phyloP scores from a whole-genome alignment of 2,797 vertebrate species.

The Chromobotia macracanthus region DNA sequence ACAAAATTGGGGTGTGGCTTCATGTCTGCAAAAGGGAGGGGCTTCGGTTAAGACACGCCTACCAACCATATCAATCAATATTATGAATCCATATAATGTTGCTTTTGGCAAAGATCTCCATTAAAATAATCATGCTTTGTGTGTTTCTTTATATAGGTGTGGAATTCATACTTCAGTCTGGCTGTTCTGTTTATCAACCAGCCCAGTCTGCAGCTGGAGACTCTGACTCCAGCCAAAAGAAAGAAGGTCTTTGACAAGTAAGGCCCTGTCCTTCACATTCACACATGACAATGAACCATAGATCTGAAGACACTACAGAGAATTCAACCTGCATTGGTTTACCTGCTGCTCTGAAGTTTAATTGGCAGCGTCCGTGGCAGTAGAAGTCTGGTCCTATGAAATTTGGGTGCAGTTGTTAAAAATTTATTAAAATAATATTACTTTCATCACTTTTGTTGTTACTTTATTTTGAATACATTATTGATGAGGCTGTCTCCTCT shows the following conservation, averaged over 20 bases:
- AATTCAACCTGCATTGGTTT: too few species aligned
- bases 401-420: too few species aligned
- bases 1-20: neutral
- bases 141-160: constrained; percentile 80
- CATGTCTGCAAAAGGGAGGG: neutral
- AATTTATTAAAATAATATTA: too few species aligned
- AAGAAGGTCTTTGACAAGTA: constrained; percentile 98
- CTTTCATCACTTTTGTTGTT: too few species aligned
- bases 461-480: too few species aligned
- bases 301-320: neutral
- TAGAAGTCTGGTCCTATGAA: too few species aligned
- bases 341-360: too few species aligned
- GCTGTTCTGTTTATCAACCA: constrained; percentile 98
- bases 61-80: neutral
- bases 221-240: constrained; percentile 86
- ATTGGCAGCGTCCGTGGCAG: too few species aligned
- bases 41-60: neutral
- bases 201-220: constrained; percentile 95
- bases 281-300: neutral
- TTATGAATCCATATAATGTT: neutral
- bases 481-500: too few species aligned
- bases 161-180: constrained; percentile 99
- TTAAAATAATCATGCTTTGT: neutral
- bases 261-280: constrained; percentile 57
- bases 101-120: neutral